Base-by-base conservation (phyloP, 2,888 invertebrate species). In the Nemapogon koenigi region DNA sequence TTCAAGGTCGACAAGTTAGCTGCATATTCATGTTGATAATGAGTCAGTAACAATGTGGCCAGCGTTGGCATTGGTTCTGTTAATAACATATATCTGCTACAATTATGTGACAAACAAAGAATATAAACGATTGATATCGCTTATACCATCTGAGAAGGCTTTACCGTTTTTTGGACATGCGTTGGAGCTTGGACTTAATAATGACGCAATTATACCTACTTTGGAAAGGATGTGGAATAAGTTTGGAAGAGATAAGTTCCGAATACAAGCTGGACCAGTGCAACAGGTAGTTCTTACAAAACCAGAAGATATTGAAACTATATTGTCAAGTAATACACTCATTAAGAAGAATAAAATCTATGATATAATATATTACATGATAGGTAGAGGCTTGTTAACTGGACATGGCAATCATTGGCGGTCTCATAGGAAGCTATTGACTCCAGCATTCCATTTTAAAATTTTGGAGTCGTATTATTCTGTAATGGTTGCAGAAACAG, bases 221-320 rank as follows among this genome's bases (percentile, higher is more conserved):
- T 17, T 32, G 11, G 18, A 17, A 11, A 32, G 16, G 4, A 32
- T 32, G 18, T 32, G 32, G 32, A 17, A 17, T 3, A 16, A 32
- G 16, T 32, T 17, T 15, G 32, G 32, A 8, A 17, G 32, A 4
- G 32, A 32, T 32, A 32, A 32, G n/a, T 32, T 32, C 18, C 11
- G 16, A 6, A 6, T 32, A 16, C 16, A 32, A 17, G 4, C 18
- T 10, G 32, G 32, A 15, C 16, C n/a, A 3, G 18, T 11, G 3
- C 4, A 16, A 18, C 32, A 32, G 13, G 32, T 32, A 3, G 18
- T 32, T 4, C 16, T 32, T 3, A 32, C 32, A 4, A 32, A 32
- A 16, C 32, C 32, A 3, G 2, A 17, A 4, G 32, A 32, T 32
- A 15, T 32, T 15, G 32, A 32, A n/a, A 13, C 17, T 6, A 7